These are phyloP conservation scores for Eudyptes chrysolophus DNA, from an alignment of 2,113 vertebrate species.

Conservation along the genomic window DNA sequence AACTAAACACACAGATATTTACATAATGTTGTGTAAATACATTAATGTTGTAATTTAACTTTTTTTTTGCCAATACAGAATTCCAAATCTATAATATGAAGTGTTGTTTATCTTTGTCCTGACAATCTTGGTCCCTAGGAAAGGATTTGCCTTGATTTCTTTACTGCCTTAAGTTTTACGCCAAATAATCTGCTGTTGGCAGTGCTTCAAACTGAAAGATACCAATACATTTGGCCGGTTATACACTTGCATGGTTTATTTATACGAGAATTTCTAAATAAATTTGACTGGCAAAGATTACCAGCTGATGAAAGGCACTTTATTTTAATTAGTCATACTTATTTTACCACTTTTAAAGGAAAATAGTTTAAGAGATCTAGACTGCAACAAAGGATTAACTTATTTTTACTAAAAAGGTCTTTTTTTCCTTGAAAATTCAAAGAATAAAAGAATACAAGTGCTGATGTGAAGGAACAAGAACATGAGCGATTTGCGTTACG, in stretches of 20 bases:
- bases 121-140: not conserved
- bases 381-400: not conserved
- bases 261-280: not conserved
- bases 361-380: not conserved
- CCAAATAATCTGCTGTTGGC: conserved; percentile 4
- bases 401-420: not conserved
- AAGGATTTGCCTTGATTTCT: conserved; percentile 14
- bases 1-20: not conserved
- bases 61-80: not conserved
- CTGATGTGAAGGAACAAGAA: not conserved
- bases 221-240: not conserved
- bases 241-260: not conserved
- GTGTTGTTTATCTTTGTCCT: not conserved
- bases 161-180: not conserved
- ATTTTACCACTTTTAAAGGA: not conserved
- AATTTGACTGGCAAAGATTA: not conserved
- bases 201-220: not conserved
- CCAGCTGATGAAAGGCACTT: not conserved
- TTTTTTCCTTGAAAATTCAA: not conserved
- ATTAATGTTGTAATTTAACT: not conserved
- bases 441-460: conserved; percentile 2
- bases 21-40: no score
- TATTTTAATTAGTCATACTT: conserved; percentile 12
- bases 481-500: not conserved
- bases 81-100: not conserved